Percentiles rank a stretch among this genome's conserved stretches.
Evolutionary conservation across 1,140 invertebrate genomes (phyloP).

Genomic region (Harpegnathos saltator): DNA sequence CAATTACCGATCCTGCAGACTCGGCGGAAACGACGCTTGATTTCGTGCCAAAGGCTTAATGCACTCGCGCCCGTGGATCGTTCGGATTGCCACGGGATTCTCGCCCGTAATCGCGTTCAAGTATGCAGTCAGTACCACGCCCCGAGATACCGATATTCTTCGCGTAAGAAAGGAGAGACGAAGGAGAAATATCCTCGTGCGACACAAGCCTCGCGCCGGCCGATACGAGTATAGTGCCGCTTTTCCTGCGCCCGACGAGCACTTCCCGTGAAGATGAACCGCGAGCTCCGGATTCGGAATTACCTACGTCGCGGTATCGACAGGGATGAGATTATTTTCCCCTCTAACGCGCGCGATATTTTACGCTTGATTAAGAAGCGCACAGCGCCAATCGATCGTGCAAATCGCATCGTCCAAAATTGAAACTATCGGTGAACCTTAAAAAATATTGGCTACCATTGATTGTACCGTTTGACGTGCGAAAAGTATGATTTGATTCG

Average conservation of each 20-base stretch:
- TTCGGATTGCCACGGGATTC: slow-evolving; percentile 10
- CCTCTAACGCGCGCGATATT: background rate
- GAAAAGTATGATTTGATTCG: no score
- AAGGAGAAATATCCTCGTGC: background rate
- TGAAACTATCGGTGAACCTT: no score
- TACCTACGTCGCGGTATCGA: background rate
- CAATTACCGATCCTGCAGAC: slow-evolving; percentile 54
- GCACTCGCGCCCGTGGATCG: background rate
- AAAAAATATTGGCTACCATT: no score
- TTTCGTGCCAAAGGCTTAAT: slow-evolving; percentile 37
- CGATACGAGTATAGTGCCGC: background rate
- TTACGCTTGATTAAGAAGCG: no score
- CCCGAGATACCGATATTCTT: slow-evolving; percentile 2
- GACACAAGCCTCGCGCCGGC: background rate
- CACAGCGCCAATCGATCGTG: no score
- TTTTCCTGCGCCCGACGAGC: background rate
- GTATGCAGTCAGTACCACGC: no score
- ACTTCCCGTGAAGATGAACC: background rate
- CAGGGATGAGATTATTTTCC: background rate
- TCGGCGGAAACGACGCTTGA: slow-evolving; percentile 16
- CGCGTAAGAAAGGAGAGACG: background rate
- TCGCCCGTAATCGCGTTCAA: slow-evolving; percentile 22
- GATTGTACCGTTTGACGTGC: no score
- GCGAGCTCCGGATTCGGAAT: background rate
- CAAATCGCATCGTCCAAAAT: no score